Evolutionary conservation across 1,140 invertebrate species (phyloP), one percentile per base, ranked within the genome.

Genomic region (Contarinia nasturtii): DNA sequence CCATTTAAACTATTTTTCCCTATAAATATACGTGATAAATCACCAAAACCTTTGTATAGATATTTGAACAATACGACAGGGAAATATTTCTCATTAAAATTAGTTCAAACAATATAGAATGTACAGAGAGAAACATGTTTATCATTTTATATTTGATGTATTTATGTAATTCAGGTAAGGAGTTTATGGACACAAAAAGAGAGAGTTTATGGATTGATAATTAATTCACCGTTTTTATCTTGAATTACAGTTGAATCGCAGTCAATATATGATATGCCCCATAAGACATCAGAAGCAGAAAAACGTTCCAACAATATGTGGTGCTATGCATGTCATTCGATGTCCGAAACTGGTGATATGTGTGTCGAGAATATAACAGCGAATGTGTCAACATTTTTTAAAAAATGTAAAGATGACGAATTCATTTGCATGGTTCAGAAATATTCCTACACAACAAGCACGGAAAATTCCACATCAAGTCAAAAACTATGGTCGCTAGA

Each of bases 401-500:
- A 75, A 49, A 85, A 85, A 57, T 87, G 82, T 60, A 70, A 70
- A 37, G 77, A 79, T 52, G 80, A 86, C 48, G 71, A 77, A 52
- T 71, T 79, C 50, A 76, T 77, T 36, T 87, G 83, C 60, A 82
- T 84, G 77, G 82, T 86, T 65, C 62, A 66, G 56, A 73, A 79
- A 45, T 83, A 85, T 59, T 84, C 83, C 0, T 85, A 82, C 54
- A 86, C 82, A 2, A 83, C 79, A 14, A 82, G 80, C 40, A 85
- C 75, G 7, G 82, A 86, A 55, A 83, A 84, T 55, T 78, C 79
- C 2, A 85, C 82, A 0, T 79, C 76, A 0, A 69, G 67, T 2
- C 71, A 77, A 2, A 79, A 77, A 57, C 74, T 86, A 65, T 89
- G 85, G 83, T 77, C 82, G 0, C 54, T 88, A 33, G 81, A 88